A percentile compares a stretch with the other conserved stretches of the same genome.
Conservation (phyloP, 2,888 invertebrate genomes). For the Carterocephalus palaemon region DNA sequence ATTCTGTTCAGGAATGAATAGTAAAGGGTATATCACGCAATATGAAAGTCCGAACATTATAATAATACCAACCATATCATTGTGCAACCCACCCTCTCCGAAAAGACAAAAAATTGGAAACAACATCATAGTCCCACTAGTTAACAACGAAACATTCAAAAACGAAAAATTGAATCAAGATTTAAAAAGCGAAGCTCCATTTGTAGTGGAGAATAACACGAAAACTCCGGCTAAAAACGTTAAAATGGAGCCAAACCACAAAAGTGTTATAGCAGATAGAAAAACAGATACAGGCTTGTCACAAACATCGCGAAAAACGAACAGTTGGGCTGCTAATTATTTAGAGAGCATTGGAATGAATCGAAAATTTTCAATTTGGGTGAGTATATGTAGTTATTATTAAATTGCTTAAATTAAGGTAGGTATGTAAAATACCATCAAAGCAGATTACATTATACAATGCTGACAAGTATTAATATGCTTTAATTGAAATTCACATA, state of each 20-base stretch:
- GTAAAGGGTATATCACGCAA: slow-evolving; percentile 30
- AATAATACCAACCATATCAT: slow-evolving; percentile 35
- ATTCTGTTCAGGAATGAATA: slow-evolving; percentile 13
- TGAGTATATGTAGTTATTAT: slow-evolving; percentile 6
- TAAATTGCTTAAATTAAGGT: too few species aligned
- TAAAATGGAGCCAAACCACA: too few species aligned
- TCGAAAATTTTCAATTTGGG: slow-evolving; percentile 11
- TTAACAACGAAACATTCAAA: slow-evolving; percentile 20
- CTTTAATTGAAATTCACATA: too few species aligned
- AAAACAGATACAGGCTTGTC: too few species aligned
- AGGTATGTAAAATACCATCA: too few species aligned
- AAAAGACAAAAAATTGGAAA: slow-evolving; percentile 31
- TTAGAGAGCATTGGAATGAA: slow-evolving; percentile 13
- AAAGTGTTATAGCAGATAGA: too few species aligned
- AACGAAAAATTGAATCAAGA: slow-evolving; percentile 2
- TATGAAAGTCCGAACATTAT: slow-evolving; percentile 43
- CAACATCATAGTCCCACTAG: slow-evolving; percentile 9
- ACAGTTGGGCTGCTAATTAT: slow-evolving; percentile 17
- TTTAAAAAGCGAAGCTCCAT: too few species aligned
- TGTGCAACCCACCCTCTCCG: slow-evolving; percentile 25
- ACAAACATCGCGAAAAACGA: too few species aligned
- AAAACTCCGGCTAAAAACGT: not conserved
- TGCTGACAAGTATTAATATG: too few species aligned
- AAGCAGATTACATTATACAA: too few species aligned
- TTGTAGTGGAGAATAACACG: too few species aligned